Base-by-base conservation (phyloP, 2,797 vertebrate species). In the Hypotaenidia philippensis region DNA sequence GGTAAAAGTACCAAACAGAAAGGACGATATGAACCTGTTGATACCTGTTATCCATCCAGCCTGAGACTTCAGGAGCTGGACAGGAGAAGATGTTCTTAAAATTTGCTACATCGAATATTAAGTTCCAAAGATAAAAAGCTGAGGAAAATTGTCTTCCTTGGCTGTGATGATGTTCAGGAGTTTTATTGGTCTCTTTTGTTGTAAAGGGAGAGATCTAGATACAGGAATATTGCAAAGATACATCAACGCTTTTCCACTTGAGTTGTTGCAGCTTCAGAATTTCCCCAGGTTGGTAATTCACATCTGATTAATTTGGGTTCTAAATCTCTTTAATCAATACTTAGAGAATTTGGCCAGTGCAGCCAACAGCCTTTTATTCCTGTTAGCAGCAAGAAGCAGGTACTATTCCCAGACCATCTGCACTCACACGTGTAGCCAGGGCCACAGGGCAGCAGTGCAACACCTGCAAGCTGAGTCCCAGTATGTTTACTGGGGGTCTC, bases 371-470 rank as follows among this genome's bases (percentile, higher is more conserved):
- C 12, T 77, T 83, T 76, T 25, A 45, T 52, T 72, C 19, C 32
- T 32, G 5, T 27, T 50, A 76, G 40, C 1, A 4, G n/a, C 49
- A 52, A 68, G 76, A 19, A 69, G 64, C 21, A 65, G 60, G 22
- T 9, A 7, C 20, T 31, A 6, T 55, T 86, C 36, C 53, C 44
- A 41, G 23, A 16, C 18, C 11, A 50, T 63, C 22, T 7, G 2
- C 16, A 27, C 8, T 27, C 11, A 17, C 18, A 1, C 0, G 2
- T 31, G 36, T 26, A 45, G n/a, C 26, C 19, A 6, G 0, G 0
- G 38, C 25, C 3, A 0, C 11, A 9, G 13, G 11, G 21, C 0
- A 1, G 32, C 40, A 50, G 17, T 34, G 31, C 29, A 44, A 15
- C 0, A 1, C 9, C 52, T 34, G 14, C 13, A 6, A 1, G 1